Evolutionary conservation across 1,140 invertebrate genomes (phyloP), one percentile per base, ranked within the genome.

Genomic region (Oedothorax gibbosus): DNA sequence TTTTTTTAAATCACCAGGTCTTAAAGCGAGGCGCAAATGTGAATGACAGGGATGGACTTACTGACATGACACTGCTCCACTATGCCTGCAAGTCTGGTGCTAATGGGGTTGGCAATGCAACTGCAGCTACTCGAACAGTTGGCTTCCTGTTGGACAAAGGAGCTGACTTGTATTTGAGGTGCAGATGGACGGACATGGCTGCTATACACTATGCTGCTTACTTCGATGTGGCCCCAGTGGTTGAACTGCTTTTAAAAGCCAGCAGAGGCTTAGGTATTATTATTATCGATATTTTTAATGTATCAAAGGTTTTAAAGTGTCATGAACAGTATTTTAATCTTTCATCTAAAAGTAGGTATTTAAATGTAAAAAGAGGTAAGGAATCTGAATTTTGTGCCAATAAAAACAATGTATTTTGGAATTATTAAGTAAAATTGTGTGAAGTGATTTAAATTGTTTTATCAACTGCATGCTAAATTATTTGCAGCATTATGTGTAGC

Each of bases 171-270:
- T 89, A 90, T 85, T 90, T 91, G 57, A 87, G 91, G 72, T 92
- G 92, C 87, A 87, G 91, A n/a, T 92, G 92, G 92, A 93, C 92
- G 50, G 90, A 91, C 85, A 93, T 92, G 92, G 91, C 91, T 57
- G 90, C 92, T 21, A 87, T 92, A 53, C 92, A 93, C 88, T 92
- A 92, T 88, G 92, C 92, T 21, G 90, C 91, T 7, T 92, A 92
- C 87, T 93, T 92, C 88, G 91, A 92, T 89, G 91, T 92, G 20
- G 90, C 91, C 14, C 89, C 90, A 72, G 91, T 92, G 7, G 88
- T 92, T 14, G 89, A 90, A 87, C 87, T 91, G 53, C 88, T 92
- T 9, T 87, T 91, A 0, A 89, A 90, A 87, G 88, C 88, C 54
- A 89, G 89, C 35, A 90, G 89, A 88, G 88, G 87, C 73, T 85